Evolutionary conservation across 2,797 vertebrate species (phyloP), one percentile per base, ranked within the genome.

Genomic region (Anolis apletophallus): DNA sequence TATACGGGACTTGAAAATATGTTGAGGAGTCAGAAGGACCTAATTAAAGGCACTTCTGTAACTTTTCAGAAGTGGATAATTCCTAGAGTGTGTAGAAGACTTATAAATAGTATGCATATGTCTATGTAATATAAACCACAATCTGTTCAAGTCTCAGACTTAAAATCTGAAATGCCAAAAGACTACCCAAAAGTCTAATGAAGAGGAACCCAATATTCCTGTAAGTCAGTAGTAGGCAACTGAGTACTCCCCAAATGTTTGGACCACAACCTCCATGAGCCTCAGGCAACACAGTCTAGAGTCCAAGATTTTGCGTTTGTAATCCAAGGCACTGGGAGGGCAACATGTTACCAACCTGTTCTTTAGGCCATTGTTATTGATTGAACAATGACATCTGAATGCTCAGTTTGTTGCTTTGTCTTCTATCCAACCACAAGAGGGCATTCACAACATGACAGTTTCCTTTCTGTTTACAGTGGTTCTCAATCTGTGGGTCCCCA

Each of bases 361-460:
- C 7, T 75, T 34, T 54, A 88, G 8, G 50, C 14, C n/a, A 26
- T 21, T 64, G 4, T 13, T 57, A 5, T 50, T 59, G 10, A n/a
- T 13, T 34, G 2, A 19, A 54, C 55, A 61, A 50, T 72, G 54
- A 40, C 1, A 23, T 16, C 19, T 61, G 29, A 34, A 61, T 40
- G 13, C 26, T 12, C 61, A 59, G 23, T 81, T 46, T n/a, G 26
- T 78, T 79, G n/a, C 50, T 73, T 55, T 80, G 17, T 73, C 34
- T 74, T 73, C 23, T 73, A 23, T 79, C 32, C 32, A 34, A 17
- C 81, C 81, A 84, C 81, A 79, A 87, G 86, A 79, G 80, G 68
- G 81, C 86, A 87, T 32, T 83, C 76, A 73, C 55, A 86, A 69
- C 73, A n/a, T 50, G 21, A 88, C 1, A 83, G 40, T 10, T 87